A percentile compares a stretch with the other conserved stretches of the same genome.
Evolutionary conservation across 2,888 invertebrate species (phyloP).

Genomic region (Litoditis marina): DNA sequence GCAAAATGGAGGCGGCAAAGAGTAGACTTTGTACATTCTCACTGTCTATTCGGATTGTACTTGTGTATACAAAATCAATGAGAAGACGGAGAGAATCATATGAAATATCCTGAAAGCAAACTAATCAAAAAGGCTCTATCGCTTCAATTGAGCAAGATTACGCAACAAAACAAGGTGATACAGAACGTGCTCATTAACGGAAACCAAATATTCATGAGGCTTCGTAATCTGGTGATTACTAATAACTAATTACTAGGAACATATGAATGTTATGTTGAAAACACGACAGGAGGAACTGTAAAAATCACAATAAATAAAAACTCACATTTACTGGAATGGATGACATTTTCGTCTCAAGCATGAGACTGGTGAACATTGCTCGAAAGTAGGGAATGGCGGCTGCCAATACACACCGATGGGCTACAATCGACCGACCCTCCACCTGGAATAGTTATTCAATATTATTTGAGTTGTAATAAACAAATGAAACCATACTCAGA

Average conservation of each 20-base stretch:
- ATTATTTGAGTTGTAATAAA: too few relatives aligned
- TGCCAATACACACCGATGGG: conserved; percentile 64
- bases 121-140: not conserved
- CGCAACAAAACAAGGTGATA: too few relatives aligned
- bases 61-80: conserved; percentile 65
- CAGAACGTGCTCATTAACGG: too few relatives aligned
- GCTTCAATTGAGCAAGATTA: too few relatives aligned
- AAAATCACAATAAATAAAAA: not conserved
- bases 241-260: not conserved
- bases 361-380: conserved; percentile 65
- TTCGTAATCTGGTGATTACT: too few relatives aligned
- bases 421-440: conserved; percentile 37
- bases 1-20: conserved; percentile 65
- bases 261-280: not conserved
- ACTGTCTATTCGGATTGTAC: conserved; percentile 62
- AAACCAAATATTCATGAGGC: too few relatives aligned
- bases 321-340: conserved; percentile 27
- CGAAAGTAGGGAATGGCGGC: conserved; percentile 65
- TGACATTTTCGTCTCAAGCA: conserved; percentile 51
- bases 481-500: not conserved
- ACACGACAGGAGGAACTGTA: not conserved
- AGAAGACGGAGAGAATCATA: conserved; percentile 45
- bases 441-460: conserved; percentile 24
- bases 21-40: conserved; percentile 65
- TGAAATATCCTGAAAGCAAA: conserved; percentile 27